phyloP scores from a whole-genome alignment of 2,797 vertebrate genomes.

The Urocyon cinereoargenteus region DNA sequence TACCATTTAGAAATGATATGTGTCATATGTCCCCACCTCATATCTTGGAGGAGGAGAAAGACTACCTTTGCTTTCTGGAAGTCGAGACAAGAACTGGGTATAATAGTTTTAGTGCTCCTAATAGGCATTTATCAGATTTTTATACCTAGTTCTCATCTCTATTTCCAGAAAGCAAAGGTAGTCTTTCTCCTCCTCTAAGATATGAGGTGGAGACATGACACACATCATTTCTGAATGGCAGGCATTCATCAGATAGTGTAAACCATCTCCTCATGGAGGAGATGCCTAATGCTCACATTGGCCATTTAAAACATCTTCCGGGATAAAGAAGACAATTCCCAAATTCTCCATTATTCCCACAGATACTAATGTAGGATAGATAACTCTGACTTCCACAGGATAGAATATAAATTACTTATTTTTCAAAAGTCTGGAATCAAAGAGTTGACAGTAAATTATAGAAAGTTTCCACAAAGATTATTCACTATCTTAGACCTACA shows the following conservation, averaged over 20 bases:
- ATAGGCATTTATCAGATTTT: not conserved
- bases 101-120: not conserved
- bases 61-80: not conserved
- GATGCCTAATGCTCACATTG: not conserved
- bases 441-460: not conserved
- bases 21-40: not conserved
- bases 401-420: not conserved
- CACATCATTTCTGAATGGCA: not conserved
- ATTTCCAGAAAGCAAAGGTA: too few species aligned
- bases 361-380: not conserved
- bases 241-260: not conserved
- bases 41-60: not conserved
- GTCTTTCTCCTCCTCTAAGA: too few species aligned
- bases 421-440: slow-evolving; percentile 31
- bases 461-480: not conserved
- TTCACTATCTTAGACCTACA: not conserved
- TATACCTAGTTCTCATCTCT: too few species aligned
- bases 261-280: not conserved
- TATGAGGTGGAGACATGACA: too few species aligned
- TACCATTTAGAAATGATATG: not conserved
- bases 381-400: not conserved
- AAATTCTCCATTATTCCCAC: not conserved
- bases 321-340: not conserved
- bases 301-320: not conserved
- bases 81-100: not conserved